Evolutionary conservation across 2,888 invertebrate genomes (phyloP).

Genomic region (Rotaria socialis): DNA sequence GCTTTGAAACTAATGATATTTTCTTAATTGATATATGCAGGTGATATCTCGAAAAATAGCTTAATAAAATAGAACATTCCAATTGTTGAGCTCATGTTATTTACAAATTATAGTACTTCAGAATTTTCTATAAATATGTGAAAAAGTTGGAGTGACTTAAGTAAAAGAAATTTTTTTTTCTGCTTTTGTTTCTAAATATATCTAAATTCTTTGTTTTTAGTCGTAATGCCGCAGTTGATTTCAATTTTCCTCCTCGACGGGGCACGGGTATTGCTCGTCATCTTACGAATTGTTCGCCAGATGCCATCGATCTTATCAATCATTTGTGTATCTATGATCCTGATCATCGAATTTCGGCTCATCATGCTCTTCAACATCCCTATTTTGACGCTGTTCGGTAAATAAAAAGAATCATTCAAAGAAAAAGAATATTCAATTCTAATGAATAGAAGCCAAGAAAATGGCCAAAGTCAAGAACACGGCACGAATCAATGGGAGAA

Average conservation of each 20-base stretch:
- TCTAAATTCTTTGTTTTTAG: conserved; percentile 50
- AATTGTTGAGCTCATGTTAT: no score
- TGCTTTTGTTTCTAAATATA: no score
- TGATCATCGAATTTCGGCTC: conserved; percentile 64
- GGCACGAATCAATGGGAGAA: neutral
- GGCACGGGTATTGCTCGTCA: conserved; percentile 61
- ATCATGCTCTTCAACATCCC: conserved; percentile 64
- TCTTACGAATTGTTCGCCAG: conserved; percentile 59
- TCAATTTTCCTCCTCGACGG: conserved; percentile 57
- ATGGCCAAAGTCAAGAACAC: neutral
- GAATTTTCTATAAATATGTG: no score
- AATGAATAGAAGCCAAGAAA: neutral
- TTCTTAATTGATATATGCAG: no score
- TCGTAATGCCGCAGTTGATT: conserved; percentile 53
- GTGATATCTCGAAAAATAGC: no score
- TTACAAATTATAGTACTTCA: no score
- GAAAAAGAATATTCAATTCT: neutral
- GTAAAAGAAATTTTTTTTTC: neutral
- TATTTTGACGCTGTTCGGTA: conserved; percentile 64
- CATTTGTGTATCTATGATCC: conserved; percentile 68
- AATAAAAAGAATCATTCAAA: neutral
- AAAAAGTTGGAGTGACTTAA: no score
- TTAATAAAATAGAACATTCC: no score
- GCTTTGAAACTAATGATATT: no score
- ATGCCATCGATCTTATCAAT: conserved; percentile 64